A percentile compares a stretch with the other conserved stretches of the same genome.
These are phyloP conservation scores for Drosophila helvetica DNA, from an alignment of 2,888 invertebrate species.

Conservation along the genomic window DNA sequence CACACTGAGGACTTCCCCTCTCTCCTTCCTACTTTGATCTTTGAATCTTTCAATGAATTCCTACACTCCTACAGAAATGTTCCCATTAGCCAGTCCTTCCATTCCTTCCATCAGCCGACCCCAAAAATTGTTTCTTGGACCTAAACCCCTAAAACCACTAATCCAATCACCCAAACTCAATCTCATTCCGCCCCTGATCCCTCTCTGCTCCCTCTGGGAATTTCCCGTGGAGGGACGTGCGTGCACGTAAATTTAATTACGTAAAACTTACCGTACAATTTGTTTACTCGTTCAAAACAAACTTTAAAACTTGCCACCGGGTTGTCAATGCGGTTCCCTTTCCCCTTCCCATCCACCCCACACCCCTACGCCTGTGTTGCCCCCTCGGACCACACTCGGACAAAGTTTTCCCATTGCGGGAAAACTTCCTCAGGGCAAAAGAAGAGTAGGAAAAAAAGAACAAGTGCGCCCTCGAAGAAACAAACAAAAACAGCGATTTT, in stretches of 20 bases:
- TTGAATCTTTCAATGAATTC: background rate
- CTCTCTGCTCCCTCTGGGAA: background rate
- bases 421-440: constrained; percentile 14
- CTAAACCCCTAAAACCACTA: constrained; percentile 1
- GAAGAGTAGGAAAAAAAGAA: constrained; percentile 5
- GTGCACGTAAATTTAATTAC: constrained; percentile 72
- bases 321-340: constrained; percentile 57
- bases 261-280: constrained; percentile 68
- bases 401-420: constrained; percentile 42
- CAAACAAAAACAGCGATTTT: constrained; percentile 50
- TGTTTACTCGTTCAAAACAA: constrained; percentile 77
- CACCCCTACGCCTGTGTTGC: background rate
- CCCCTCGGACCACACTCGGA: background rate
- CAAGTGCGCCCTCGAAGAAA: constrained; percentile 62
- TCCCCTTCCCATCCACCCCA: background rate
- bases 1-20: no score
- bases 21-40: background rate
- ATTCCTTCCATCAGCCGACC: background rate
- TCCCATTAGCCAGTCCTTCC: no score
- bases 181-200: constrained; percentile 7
- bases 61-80: no score
- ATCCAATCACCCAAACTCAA: constrained; percentile 25
- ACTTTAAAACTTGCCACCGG: constrained; percentile 67
- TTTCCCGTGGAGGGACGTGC: constrained; percentile 4
- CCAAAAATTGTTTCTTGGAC: background rate